These are phyloP conservation scores for Platyrinchus mystaceus DNA, from an alignment of 2,797 vertebrate species.

Conservation along the genomic window DNA sequence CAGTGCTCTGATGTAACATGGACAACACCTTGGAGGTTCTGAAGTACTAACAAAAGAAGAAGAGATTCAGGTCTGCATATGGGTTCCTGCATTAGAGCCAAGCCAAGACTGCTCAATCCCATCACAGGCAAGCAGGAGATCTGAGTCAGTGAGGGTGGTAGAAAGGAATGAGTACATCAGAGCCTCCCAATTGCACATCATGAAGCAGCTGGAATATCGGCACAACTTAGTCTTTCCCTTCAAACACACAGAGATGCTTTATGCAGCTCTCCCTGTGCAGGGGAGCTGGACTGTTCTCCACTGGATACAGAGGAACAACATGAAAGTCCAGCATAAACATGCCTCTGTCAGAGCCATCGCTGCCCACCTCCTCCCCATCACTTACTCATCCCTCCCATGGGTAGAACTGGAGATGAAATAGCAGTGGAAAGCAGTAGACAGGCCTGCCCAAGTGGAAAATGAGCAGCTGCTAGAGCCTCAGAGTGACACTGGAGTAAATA, in stretches of 20 bases:
- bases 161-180: constrained; percentile 6
- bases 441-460: background rate
- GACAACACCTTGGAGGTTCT: background rate
- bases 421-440: background rate
- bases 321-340: constrained; percentile 28
- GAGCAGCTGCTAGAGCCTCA: background rate
- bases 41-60: background rate
- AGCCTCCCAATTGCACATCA: background rate
- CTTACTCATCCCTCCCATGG: constrained; percentile 30
- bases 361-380: constrained; percentile 19
- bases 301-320: background rate
- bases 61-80: background rate
- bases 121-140: background rate
- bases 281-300: background rate
- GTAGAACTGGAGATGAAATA: background rate
- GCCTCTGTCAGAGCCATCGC: background rate
- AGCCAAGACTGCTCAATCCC: background rate
- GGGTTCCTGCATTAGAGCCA: background rate
- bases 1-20: background rate
- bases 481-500: background rate
- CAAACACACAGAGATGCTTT: background rate
- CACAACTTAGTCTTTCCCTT: constrained; percentile 12
- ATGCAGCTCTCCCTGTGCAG: background rate
- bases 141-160: constrained; percentile 16
- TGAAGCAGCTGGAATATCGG: background rate